Evolutionary conservation across 1,140 invertebrate species (phyloP), one percentile per base, ranked within the genome.

Genomic region (Papilio glaucus): DNA sequence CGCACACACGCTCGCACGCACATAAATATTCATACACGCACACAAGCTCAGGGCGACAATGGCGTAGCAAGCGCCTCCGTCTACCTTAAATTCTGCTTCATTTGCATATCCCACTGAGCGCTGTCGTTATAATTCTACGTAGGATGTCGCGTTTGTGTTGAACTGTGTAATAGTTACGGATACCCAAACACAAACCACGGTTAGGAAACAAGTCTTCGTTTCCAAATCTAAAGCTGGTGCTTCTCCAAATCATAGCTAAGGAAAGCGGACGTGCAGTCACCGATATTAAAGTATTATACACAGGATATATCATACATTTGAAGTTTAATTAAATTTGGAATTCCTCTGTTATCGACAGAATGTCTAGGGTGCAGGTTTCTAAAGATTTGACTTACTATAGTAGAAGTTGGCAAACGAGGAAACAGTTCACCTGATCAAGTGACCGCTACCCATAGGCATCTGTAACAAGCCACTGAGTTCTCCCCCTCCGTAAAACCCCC

Each of bases 71-170:
- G 73, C 75, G 74, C 45, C 78, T 79, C 74, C 74, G 76, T 76
- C 78, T 78, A 83, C 82, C 84, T 73, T 80, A 83, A 84, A 86
- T 88, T 86, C 80, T 82, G 77, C 77, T 83, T 80, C 81, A 90
- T 91, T 90, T 90, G 84, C 88, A 91, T 91, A 85, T 79, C 83
- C 84, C 79, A 83, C 81, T 79, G 72, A 69, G 75, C 78, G 75
- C 69, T 80, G 80, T 75, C 73, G 77, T 79, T 76, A 79, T 78
- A 80, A 81, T 70, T 77, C 74, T 76, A 73, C 76, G 76, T 77
- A 79, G 85, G 83, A 85, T 80, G 81, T 74, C 80, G 78, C 75
- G 71, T 80, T 81, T 78, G 73, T 68, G 72, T 41, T 57, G 72
- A 60, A 61, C 63, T 74, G 12, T 61, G 57, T 73, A 71, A 61